Conservation (phyloP, 2,797 vertebrate species). For the Melanotaenia trifasciata region DNA sequence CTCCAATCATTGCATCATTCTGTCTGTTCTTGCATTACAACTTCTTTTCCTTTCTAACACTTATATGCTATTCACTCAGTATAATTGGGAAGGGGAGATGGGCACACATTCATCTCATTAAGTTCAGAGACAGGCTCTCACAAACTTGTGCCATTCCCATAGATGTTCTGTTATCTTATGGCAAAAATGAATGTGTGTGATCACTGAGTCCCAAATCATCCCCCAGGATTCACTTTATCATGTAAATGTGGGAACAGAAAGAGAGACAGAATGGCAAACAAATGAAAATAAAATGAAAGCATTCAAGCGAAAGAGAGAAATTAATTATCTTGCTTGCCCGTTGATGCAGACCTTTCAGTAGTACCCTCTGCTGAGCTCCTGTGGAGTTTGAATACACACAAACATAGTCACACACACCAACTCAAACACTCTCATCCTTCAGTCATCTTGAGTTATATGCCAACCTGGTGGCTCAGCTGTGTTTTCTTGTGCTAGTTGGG, state of each 20-base stretch:
- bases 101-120: constrained; percentile 69
- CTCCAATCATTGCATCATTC: constrained; percentile 31
- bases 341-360: constrained; percentile 55
- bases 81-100: constrained; percentile 62
- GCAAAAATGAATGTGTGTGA: constrained; percentile 36
- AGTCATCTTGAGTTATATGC: constrained; percentile 46
- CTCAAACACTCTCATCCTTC: constrained; percentile 23
- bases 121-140: constrained; percentile 36
- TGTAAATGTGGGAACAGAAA: constrained; percentile 44
- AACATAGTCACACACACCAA: constrained; percentile 20
- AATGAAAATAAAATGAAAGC: constrained; percentile 73
- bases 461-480: constrained; percentile 46
- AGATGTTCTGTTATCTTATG: constrained; percentile 52
- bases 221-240: constrained; percentile 60
- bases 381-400: constrained; percentile 7
- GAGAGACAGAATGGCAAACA: constrained; percentile 54
- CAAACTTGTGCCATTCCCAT: constrained; percentile 28
- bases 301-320: constrained; percentile 63
- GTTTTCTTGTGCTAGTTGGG: constrained; percentile 24
- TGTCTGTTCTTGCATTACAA: constrained; percentile 28
- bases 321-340: constrained; percentile 69
- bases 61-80: constrained; percentile 65
- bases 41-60: constrained; percentile 51
- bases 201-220: constrained; percentile 46
- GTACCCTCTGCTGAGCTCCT: constrained; percentile 16